Percentiles rank a stretch among this genome's conserved stretches.
Evolutionary conservation across 2,888 invertebrate species (phyloP).

Genomic region (Cheilosia impressa): DNA sequence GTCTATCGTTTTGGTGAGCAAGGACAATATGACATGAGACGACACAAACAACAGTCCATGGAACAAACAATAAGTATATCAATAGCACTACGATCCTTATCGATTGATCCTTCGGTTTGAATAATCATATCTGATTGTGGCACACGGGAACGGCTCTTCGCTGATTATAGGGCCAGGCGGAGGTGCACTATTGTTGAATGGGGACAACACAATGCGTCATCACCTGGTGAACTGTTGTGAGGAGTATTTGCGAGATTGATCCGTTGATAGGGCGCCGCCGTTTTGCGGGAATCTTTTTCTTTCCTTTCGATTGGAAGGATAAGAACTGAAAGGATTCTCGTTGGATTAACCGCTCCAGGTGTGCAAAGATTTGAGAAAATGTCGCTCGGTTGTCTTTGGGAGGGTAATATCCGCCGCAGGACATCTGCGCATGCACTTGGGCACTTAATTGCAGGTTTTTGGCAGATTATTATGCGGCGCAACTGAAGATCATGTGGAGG

Average conservation of each 20-base stretch:
- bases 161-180: conserved; percentile 9
- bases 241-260: conserved; percentile 59
- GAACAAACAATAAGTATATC: conserved; percentile 61
- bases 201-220: conserved; percentile 50
- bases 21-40: conserved; percentile 59
- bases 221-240: conserved; percentile 55
- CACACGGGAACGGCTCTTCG: conserved; percentile 20
- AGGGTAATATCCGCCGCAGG: conserved; percentile 5
- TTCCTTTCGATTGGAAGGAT: conserved; percentile 49
- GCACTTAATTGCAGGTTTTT: conserved; percentile 30
- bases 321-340: conserved; percentile 46
- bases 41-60: conserved; percentile 18
- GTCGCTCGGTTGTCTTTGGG: conserved; percentile 8
- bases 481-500: background rate
- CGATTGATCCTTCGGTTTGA: conserved; percentile 41
- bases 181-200: conserved; percentile 55
- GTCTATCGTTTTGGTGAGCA: conserved; percentile 20
- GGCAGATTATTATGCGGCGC: conserved; percentile 3
- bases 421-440: conserved; percentile 12
- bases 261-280: conserved; percentile 63
- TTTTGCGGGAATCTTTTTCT: conserved; percentile 44
- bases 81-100: conserved; percentile 59
- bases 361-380: conserved; percentile 25
- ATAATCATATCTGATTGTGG: conserved; percentile 66
- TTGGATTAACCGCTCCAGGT: conserved; percentile 32